Conservation (phyloP, 2,888 invertebrate genomes). For the Melikaiella ostensackeni region DNA sequence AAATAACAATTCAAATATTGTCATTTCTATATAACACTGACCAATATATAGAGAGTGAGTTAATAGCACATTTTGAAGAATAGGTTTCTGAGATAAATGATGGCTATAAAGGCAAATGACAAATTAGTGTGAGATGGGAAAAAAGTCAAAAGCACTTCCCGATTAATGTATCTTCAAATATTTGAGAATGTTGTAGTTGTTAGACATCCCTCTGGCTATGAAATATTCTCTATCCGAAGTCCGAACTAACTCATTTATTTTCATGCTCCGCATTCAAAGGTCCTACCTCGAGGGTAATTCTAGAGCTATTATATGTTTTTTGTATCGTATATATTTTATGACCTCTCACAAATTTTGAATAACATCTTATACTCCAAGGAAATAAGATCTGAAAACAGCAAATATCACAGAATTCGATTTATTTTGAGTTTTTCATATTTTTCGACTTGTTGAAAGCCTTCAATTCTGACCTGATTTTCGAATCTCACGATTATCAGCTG, state of each 20-base stretch:
- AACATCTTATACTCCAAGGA: neutral
- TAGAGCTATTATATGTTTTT: neutral
- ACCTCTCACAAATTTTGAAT: no score
- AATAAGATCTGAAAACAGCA: neutral
- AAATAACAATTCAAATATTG: no score
- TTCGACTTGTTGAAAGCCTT: neutral
- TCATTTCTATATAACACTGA: no score
- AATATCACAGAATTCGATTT: neutral
- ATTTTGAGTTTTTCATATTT: neutral
- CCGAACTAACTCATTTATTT: slow-evolving; percentile 7
- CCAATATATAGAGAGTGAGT: no score
- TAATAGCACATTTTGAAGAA: neutral
- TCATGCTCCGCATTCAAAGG: no score
- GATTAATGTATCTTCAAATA: neutral
- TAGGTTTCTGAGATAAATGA: neutral
- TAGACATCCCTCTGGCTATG: neutral
- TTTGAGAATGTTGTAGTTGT: neutral
- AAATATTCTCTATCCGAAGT: neutral
- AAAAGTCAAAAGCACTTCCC: neutral
- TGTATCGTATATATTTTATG: no score
- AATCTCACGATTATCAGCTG: no score
- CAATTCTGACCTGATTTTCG: neutral
- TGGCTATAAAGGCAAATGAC: neutral
- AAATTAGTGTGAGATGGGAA: neutral
- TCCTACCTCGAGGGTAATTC: neutral